Base-by-base conservation (phyloP, 2,888 invertebrate species). In the Andrena minutula region DNA sequence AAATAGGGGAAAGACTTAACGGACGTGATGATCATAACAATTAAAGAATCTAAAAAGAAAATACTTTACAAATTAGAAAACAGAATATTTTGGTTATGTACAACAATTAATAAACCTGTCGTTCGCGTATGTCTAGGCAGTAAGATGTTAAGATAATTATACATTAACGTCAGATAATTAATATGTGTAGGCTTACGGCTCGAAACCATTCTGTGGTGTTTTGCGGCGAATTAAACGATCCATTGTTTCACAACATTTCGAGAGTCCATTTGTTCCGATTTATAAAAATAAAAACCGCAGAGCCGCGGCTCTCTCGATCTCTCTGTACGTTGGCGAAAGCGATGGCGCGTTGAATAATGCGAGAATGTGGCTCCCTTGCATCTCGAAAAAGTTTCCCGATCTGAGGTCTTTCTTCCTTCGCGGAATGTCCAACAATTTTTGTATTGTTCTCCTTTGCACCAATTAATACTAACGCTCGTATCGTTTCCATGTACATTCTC, bases 71-170 rank as follows among this genome's bases (percentile, higher is more conserved):
- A 92, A 92, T 92, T 92, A 92, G 91, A 91, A 92, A 90, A 93
- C 93, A 93, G 92, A 93, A 93, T 93, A 93, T 93, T 93, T 93
- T 93, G 93, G 86, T 93, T 93, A 92, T 93, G 90, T 92, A 93
- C 91, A 93, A 93, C 92, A 92, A 91, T 91, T 92, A 90, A 91
- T 92, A 92, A 89, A 92, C 90, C 88, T 91, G 91, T 93, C 92
- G 91, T 91, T 93, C 91, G 90, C 92, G 92, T 92, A 92, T 91
- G 91, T 91, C 88, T 93, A 92, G 91, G 89, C 79, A 79, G 75
- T 91, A 92, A 93, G 92, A 84, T 89, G 89, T 90, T 93, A 91
- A 92, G 89, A 89, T 89, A 90, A 89, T 87, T 89, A 88, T 83
- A 86, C 89, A 89, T 86, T 88, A 86, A 89, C 81, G 86, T 88